These are phyloP conservation scores for Megaceryle torquata DNA, from an alignment of 2,113 vertebrate species.

Conservation along the genomic window DNA sequence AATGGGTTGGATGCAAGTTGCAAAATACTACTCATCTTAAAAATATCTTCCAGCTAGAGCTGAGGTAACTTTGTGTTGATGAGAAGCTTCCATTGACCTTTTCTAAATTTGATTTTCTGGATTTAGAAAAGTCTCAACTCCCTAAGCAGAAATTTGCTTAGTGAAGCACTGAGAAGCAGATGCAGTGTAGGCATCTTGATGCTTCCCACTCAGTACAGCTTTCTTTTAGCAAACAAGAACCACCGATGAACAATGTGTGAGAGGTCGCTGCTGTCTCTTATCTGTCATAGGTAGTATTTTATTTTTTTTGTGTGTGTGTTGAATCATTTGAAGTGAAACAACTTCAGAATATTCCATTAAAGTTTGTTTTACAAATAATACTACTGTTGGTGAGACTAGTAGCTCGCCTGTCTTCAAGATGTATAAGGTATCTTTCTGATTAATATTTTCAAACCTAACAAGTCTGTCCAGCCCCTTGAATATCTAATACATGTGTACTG, in stretches of 20 bases:
- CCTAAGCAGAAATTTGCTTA: conserved; percentile 32
- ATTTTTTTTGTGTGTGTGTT: not conserved
- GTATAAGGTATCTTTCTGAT: not conserved
- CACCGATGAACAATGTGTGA: conserved; percentile 13
- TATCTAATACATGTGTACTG: not conserved
- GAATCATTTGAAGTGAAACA: not conserved
- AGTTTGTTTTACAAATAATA: not conserved
- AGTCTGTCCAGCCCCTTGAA: not conserved
- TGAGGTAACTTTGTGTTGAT: conserved; percentile 27
- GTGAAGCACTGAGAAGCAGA: conserved; percentile 52
- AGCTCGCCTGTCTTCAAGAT: not conserved
- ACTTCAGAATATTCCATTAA: not conserved
- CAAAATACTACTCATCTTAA: conserved; percentile 38
- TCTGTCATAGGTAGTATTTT: not conserved
- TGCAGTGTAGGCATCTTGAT: conserved; percentile 56
- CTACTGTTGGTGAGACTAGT: not conserved
- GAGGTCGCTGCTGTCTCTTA: conserved; percentile 2
- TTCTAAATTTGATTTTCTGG: conserved; percentile 50
- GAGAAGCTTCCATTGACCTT: conserved; percentile 50
- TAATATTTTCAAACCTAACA: not conserved
- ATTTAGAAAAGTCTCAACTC: conserved; percentile 50
- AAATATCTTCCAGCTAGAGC: conserved; percentile 28
- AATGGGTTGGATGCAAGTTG: conserved; percentile 21
- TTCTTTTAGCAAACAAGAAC: conserved; percentile 27
- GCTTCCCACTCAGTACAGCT: conserved; percentile 51